phyloP scores from a whole-genome alignment of 2,113 vertebrate genomes.

The Romanogobio albipinnatus region DNA sequence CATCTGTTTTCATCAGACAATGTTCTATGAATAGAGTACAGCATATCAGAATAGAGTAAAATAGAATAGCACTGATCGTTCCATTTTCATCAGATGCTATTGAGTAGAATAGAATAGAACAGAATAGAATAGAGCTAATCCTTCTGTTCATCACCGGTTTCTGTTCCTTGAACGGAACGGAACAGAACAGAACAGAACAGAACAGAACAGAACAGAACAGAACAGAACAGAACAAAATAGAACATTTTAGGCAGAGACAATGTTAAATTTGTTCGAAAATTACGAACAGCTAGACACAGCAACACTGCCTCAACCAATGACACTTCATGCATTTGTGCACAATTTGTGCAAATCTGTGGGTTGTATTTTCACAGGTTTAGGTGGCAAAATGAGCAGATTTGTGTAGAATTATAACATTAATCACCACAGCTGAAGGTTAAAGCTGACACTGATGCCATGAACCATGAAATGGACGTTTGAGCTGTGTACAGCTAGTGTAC shows the following conservation, averaged over 20 bases:
- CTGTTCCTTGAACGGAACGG: neutral
- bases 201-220: neutral
- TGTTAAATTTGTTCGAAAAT: neutral
- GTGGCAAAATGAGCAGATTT: neutral
- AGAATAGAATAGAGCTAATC: neutral
- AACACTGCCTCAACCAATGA: neutral
- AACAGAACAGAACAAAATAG: neutral
- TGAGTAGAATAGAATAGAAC: neutral
- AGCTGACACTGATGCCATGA: conserved; percentile 23
- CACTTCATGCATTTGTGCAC: no score
- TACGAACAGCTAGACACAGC: neutral
- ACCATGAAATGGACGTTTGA: conserved; percentile 27
- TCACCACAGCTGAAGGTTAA: neutral
- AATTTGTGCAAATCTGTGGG: neutral
- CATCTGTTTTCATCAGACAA: no score
- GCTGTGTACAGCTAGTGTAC: conserved; percentile 14
- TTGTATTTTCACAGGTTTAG: neutral
- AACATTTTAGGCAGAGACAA: neutral
- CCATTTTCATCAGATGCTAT: neutral
- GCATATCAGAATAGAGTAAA: neutral
- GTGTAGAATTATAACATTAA: neutral
- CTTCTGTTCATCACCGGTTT: no score
- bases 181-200: neutral
- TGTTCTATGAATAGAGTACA: neutral
- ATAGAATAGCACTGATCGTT: no score